These are phyloP conservation scores for Neopelma chrysocephalum DNA, from an alignment of 2,797 vertebrate genomes.

Conservation along the genomic window DNA sequence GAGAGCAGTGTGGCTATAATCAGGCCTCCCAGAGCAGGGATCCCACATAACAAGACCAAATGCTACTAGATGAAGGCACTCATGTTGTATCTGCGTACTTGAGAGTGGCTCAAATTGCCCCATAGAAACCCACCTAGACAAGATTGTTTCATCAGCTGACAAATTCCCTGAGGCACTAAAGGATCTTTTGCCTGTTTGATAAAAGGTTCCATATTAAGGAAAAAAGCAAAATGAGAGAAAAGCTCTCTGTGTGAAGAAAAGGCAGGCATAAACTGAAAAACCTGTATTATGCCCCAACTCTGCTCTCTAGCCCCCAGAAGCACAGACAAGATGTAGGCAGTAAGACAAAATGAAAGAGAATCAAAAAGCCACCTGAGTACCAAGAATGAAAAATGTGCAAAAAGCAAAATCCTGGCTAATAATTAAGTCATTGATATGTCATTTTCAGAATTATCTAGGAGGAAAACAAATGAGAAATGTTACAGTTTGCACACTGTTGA, in stretches of 20 bases:
- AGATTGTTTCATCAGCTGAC: neutral
- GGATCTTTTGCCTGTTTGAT: neutral
- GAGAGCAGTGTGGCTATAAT: neutral
- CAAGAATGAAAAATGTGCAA: neutral
- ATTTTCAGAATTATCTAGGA: neutral
- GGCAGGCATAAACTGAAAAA: neutral
- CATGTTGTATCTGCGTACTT: neutral
- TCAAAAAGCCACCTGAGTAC: neutral
- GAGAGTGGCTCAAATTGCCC: neutral
- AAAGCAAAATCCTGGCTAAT: neutral
- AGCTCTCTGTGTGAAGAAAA: neutral
- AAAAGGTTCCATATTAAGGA: neutral
- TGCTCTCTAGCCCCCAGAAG: neutral
- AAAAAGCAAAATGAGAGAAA: neutral
- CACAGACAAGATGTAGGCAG: neutral
- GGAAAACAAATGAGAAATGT: neutral
- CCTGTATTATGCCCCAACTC: neutral
- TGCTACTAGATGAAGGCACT: neutral
- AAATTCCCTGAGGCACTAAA: neutral
- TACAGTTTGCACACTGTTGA: neutral
- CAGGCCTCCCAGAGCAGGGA: neutral
- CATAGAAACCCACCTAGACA: neutral
- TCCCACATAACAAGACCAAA: neutral
- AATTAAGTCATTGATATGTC: neutral
- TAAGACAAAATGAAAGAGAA: neutral